A percentile compares a stretch with the other conserved stretches of the same genome.
These are phyloP conservation scores for Eupsilia transversa DNA, from an alignment of 2,888 invertebrate species.

Conservation along the genomic window DNA sequence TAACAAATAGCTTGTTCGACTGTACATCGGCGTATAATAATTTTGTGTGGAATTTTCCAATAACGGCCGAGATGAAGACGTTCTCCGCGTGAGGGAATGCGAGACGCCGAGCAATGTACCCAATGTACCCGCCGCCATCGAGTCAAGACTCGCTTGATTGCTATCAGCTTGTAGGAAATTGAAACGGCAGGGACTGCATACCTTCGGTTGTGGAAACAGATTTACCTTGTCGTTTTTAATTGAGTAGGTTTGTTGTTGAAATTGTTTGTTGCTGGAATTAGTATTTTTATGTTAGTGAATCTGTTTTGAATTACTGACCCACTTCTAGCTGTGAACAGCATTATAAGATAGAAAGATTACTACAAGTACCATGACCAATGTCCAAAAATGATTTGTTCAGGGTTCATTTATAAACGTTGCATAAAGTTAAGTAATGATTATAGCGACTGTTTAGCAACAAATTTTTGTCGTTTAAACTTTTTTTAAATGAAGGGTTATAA, in stretches of 20 bases:
- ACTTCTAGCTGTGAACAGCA: not conserved
- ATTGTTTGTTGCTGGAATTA: not conserved
- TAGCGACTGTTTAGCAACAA: too few relatives aligned
- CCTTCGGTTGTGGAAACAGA: constrained; percentile 41
- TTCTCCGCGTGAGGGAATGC: constrained; percentile 72
- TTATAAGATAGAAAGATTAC: too few relatives aligned
- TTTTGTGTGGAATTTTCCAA: constrained; percentile 80
- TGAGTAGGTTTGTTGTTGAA: constrained; percentile 6
- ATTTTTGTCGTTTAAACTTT: too few relatives aligned
- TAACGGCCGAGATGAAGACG: constrained; percentile 75
- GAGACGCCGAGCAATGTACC: constrained; percentile 61
- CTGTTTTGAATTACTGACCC: too few relatives aligned
- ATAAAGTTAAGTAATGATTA: too few relatives aligned
- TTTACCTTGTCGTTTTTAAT: constrained; percentile 42
- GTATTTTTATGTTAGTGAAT: not conserved
- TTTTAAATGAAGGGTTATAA: too few relatives aligned
- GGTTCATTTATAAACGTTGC: too few relatives aligned
- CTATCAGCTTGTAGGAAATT: constrained; percentile 61
- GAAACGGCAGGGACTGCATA: constrained; percentile 49
- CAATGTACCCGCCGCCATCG: constrained; percentile 55
- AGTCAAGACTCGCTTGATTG: constrained; percentile 51
- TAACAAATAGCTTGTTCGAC: too few relatives aligned
- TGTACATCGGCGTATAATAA: constrained; percentile 65
- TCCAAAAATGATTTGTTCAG: too few relatives aligned
- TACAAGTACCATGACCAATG: too few relatives aligned